These are phyloP conservation scores for Phrynocephalus vlangalii DNA, from an alignment of 2,797 vertebrate species.

Conservation along the genomic window DNA sequence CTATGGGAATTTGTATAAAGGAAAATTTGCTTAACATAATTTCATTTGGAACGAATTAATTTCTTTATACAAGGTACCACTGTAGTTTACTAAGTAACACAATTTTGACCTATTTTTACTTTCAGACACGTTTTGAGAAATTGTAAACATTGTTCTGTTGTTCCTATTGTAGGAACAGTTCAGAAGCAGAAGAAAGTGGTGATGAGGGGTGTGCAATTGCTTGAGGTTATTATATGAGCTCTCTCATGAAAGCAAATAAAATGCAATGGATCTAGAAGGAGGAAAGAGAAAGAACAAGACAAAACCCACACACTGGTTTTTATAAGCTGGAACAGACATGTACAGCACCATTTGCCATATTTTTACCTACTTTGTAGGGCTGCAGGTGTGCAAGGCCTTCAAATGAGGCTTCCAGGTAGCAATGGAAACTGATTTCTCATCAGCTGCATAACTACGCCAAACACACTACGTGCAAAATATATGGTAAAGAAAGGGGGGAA, in stretches of 20 bases:
- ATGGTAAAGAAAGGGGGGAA: constrained; percentile 70
- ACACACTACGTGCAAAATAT: constrained; percentile 88
- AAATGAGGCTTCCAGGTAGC: constrained; percentile 99
- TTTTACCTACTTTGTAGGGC: constrained; percentile 98
- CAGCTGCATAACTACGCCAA: constrained; percentile 99
- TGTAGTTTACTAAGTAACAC: too few relatives aligned
- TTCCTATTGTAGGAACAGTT: constrained; percentile 33
- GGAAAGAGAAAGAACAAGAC: constrained; percentile 54
- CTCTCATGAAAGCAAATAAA: constrained; percentile 59
- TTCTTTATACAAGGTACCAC: too few relatives aligned
- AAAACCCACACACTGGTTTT: constrained; percentile 68
- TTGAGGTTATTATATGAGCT: constrained; percentile 63
- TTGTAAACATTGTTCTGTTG: constrained; percentile 15
- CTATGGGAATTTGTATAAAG: too few relatives aligned
- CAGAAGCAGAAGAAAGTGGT: constrained; percentile 36
- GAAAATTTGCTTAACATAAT: too few relatives aligned
- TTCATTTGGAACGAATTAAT: too few relatives aligned
- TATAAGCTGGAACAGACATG: constrained; percentile 78
- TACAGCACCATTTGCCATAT: constrained; percentile 82
- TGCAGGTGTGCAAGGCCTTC: constrained; percentile 99
- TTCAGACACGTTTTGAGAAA: neutral
- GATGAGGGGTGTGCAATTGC: constrained; percentile 60
- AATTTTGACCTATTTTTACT: neutral
- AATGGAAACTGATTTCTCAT: constrained; percentile 99
- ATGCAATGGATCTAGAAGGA: constrained; percentile 1